Base-by-base conservation (phyloP, 2,113 vertebrate genomes). In the Gallinago media region DNA sequence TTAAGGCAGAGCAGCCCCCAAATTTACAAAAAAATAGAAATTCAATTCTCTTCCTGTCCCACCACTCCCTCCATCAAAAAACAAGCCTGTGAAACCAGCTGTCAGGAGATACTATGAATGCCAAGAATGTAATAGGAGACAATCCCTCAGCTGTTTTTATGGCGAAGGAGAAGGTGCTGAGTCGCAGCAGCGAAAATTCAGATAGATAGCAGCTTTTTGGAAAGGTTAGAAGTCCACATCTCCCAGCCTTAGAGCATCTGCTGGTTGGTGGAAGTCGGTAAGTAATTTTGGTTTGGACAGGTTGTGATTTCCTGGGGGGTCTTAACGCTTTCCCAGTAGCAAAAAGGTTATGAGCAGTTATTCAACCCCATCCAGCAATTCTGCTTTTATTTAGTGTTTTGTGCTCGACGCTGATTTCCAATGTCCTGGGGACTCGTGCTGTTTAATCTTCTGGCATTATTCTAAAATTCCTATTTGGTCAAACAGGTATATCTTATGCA, bases 361-460 rank as follows among this genome's bases (percentile, higher is more conserved):
- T 42, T 94, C 54, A 88, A 20, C 75, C 56, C 92, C 82, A 62
- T 56, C 88, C n/a, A 78, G 62, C 42, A 87, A 49, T 82, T 90
- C 74, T 82, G 67, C 36, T 95, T 94, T 86, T 70, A 90, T 94
- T 94, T 84, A 94, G 42, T 36, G 66, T 83, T 83, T 91, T 36
- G 15, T 73, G 40, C 22, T 88, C 31, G 84, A 38, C 26, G 22
- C 29, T 63, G 59, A 49, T 77, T 83, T 94, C 29, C 71, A 6
- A 20, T 54, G 74, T 89, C 61, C 77, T 88, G 49, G 58, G 62
- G 84, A 85, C 27, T 82, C 32, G 3, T 36, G 65, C 54, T 74
- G 56, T 44, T 87, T 87, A 68, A 89, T 87, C 0, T 0, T 36
- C 58, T 78, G 54, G 44, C 61, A 65, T 78, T 71, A 59, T 72